Percentiles rank a stretch among this genome's conserved stretches.
Conservation (phyloP, 2,888 invertebrate species). For the Stenurella melanura region DNA sequence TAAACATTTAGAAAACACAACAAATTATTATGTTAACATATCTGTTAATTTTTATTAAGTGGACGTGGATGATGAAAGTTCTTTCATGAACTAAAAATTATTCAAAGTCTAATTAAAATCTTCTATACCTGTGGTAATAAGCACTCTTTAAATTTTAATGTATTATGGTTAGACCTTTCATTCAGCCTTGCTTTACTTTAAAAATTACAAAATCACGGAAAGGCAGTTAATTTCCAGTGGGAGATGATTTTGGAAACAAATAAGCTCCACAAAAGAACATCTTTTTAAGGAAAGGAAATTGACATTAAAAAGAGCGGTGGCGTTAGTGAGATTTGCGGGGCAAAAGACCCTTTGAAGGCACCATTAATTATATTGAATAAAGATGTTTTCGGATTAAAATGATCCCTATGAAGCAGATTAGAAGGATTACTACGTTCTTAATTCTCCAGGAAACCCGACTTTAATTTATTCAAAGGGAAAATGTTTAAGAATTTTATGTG, state of each 20-base stretch:
- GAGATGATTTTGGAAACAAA: conserved; percentile 41
- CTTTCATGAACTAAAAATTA: conserved; percentile 3
- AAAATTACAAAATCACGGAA: conserved; percentile 36
- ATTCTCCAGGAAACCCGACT: conserved; percentile 26
- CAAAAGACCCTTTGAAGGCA: conserved; percentile 39
- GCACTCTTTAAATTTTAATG: conserved; percentile 21
- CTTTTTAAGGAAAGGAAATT: conserved; percentile 39
- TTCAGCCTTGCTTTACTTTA: conserved; percentile 7
- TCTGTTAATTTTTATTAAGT: neutral
- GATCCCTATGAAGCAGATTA: conserved; percentile 40
- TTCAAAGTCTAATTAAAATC: conserved; percentile 35
- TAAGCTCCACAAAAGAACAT: conserved; percentile 35
- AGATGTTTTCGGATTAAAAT: conserved; percentile 40
- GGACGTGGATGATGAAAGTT: neutral
- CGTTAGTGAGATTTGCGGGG: conserved; percentile 29
- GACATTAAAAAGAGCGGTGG: conserved; percentile 40
- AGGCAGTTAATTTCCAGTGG: conserved; percentile 40
- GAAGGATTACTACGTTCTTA: conserved; percentile 38
- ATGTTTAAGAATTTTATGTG: neutral
- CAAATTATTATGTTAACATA: no score
- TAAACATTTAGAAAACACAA: no score
- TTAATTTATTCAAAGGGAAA: conserved; percentile 32
- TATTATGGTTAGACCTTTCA: neutral
- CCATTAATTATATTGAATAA: conserved; percentile 42
- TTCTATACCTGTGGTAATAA: conserved; percentile 9